These are phyloP conservation scores for Lateolabrax maculatus DNA, from an alignment of 2,797 vertebrate species.

Conservation along the genomic window DNA sequence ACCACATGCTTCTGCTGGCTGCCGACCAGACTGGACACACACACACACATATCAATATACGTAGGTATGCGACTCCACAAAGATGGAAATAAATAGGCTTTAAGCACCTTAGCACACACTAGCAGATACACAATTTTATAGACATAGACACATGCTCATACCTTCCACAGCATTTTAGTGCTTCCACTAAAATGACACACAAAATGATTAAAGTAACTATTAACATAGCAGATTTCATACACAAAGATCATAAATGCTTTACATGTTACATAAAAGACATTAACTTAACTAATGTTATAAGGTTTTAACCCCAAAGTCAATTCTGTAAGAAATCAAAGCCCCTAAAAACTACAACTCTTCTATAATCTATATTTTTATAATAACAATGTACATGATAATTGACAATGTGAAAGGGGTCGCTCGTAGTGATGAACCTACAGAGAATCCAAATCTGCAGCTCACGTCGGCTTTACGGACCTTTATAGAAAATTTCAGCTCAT, in stretches of 20 bases:
- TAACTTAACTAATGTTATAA: neutral
- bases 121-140: neutral
- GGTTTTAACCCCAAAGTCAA: neutral
- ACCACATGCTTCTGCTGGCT: slow-evolving; percentile 38
- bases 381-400: no score
- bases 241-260: neutral
- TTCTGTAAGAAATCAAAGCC: no score
- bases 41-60: slow-evolving; percentile 6
- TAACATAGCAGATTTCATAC: neutral
- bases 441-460: no score
- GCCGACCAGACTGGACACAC: slow-evolving; percentile 21
- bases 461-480: no score
- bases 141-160: neutral
- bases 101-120: neutral
- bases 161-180: neutral
- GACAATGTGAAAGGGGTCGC: no score
- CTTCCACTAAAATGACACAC: neutral
- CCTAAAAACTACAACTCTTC: no score
- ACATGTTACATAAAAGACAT: neutral
- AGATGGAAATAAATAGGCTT: slow-evolving; percentile 31
- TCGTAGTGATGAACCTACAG: no score
- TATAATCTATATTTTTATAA: no score
- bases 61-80: neutral
- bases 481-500: no score
- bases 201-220: no score